These are phyloP conservation scores for Threskiornis aethiopicus DNA, from an alignment of 2,797 vertebrate genomes.

Conservation along the genomic window DNA sequence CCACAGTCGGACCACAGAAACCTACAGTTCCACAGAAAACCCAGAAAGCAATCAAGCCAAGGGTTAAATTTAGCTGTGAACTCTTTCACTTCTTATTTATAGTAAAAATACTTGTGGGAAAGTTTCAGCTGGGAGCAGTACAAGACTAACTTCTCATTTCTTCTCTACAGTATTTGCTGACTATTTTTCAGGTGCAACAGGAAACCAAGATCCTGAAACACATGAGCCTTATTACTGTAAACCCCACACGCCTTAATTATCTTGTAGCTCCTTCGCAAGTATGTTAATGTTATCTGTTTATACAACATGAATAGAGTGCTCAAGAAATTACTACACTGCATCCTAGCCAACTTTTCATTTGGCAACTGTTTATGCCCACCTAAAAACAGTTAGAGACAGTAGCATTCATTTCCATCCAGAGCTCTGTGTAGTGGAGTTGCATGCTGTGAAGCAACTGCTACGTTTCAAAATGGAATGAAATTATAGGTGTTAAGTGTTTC, in stretches of 20 bases:
- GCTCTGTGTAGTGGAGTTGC: background rate
- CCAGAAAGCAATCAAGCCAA: background rate
- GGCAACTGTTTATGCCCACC: slow-evolving; percentile 33
- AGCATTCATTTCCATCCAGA: slow-evolving; percentile 21
- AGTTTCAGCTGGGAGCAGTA: slow-evolving; percentile 38
- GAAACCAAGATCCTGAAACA: slow-evolving; percentile 41
- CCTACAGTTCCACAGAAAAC: background rate
- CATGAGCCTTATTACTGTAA: background rate
- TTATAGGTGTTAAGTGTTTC: background rate
- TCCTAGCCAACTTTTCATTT: slow-evolving; percentile 18
- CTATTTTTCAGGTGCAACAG: slow-evolving; percentile 39
- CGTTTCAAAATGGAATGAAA: background rate
- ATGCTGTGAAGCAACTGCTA: background rate
- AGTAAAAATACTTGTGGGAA: slow-evolving; percentile 61
- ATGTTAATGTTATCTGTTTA: slow-evolving; percentile 49
- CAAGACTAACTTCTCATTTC: slow-evolving; percentile 52
- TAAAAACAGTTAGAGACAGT: background rate
- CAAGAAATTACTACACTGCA: slow-evolving; percentile 41
- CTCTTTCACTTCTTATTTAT: slow-evolving; percentile 60
- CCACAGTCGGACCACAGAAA: background rate
- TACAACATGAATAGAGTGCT: background rate
- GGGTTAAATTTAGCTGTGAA: slow-evolving; percentile 59
- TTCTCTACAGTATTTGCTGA: slow-evolving; percentile 5
- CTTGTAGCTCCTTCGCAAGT: slow-evolving; percentile 24
- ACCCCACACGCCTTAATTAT: background rate